Evolutionary conservation across 2,113 vertebrate genomes (phyloP).

Genomic region (Cavia aperea): DNA sequence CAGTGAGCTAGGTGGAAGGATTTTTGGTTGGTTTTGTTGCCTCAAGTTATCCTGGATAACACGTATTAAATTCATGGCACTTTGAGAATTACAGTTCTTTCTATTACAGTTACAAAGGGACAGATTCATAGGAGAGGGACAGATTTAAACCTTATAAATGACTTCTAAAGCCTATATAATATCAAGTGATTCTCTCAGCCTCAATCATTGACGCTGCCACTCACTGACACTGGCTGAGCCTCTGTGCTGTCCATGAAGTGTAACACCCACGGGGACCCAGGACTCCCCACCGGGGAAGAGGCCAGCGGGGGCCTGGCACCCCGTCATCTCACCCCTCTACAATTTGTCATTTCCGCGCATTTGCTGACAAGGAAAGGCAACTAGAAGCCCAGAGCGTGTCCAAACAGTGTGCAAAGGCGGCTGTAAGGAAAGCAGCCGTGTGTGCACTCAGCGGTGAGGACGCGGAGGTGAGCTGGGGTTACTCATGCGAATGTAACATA

Average conservation of each 20-base stretch:
- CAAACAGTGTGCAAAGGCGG: no score
- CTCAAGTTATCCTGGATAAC: not conserved
- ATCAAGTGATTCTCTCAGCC: not conserved
- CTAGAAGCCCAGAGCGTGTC: not conserved
- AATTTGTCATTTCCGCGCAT: not conserved
- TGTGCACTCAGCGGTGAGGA: not conserved
- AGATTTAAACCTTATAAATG: not conserved
- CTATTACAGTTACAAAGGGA: not conserved
- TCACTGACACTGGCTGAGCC: not conserved
- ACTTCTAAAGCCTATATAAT: not conserved
- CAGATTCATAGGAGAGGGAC: not conserved
- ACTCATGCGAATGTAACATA: not conserved
- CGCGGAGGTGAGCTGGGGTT: not conserved
- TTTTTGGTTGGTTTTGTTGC: not conserved
- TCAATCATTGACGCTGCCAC: not conserved
- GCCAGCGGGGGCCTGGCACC: not conserved
- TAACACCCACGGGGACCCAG: not conserved
- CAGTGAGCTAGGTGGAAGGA: not conserved
- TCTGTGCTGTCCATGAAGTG: not conserved
- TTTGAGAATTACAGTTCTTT: not conserved
- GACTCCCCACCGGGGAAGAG: not conserved
- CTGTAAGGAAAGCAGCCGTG: rapidly evolving
- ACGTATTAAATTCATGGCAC: not conserved
- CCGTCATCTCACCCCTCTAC: not conserved
- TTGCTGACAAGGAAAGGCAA: not conserved